Evolutionary conservation across 2,888 invertebrate genomes (phyloP), one percentile per base, ranked within the genome.

Genomic region (Troglohyphantes excavatus): DNA sequence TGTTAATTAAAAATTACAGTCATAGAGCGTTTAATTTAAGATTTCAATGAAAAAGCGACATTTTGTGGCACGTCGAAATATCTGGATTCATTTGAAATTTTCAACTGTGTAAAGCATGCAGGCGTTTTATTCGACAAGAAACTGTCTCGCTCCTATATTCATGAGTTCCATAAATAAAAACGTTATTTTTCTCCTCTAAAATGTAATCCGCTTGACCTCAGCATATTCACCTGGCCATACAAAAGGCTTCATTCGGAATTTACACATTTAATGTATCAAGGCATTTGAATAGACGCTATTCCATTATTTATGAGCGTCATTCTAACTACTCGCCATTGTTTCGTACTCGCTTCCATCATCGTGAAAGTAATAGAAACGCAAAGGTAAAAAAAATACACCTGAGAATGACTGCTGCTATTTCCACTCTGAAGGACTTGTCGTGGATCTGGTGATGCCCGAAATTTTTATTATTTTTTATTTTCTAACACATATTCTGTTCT

Each of bases 271-370:
- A 76, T 39, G 53, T 76, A 29, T 61, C 21, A 6, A 27, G 3
- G 21, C 59, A 26, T 13, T 68, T 21, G 61, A 76, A 61, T 76
- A n/a, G 59, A 76, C 17, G 23, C 29, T 61, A 61, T 76, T 76
- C 61, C 75, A 61, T 76, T 76, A 76, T 76, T 76, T 61, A 76
- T 76, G 27, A 76, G 65, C 11, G 65, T 13, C 3, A 53, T 53
- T 11, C 17, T n/a, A n/a, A n/a, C 13, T 2, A 23, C 26, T 23
- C 13, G 11, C 26, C 72, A 72, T 72, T 46, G 43, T 72, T 72
- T 5, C 26, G 11, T 26, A 9, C 23, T 13, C 70, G 11, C 13
- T 27, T 43, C 46, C 23, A 72, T 72, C 46, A 23, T 70, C 39
- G 21, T n/a, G 26, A 46, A 46, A 46, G 46, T 72, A 13, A 46